Evolutionary conservation across 2,797 vertebrate genomes (phyloP), one percentile per base, ranked within the genome.

Genomic region (Fratercula arctica): DNA sequence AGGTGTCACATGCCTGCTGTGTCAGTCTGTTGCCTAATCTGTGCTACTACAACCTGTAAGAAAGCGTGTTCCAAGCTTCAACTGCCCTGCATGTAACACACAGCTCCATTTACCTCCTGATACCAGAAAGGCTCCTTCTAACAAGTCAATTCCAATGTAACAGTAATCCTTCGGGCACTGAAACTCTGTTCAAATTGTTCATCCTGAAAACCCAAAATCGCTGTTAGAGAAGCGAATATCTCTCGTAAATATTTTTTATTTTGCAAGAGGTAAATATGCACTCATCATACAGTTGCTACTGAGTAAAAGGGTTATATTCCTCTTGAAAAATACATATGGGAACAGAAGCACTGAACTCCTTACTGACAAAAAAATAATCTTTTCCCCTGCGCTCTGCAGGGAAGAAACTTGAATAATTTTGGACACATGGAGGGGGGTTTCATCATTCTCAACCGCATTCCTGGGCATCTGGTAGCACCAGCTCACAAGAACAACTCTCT

Each of bases 371-470:
- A 88, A 84, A 87, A 67, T 2, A 33, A 57, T 39, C 20, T 80
- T 85, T 74, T 75, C 63, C 61, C 51, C 68, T 59, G 17, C 0
- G 1, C 35, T 69, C 75, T 39, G 70, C 48, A 75, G 64, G 75
- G 89, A 56, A 93, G 68, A 88, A 87, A 89, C n/a, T 66, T 54
- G 64, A 84, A 78, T 87, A 95, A 95, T 93, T 94, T 95, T 83
- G 91, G 82, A 75, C 37, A 93, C 72, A 15, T 2, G 60, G 24
- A 5, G 19, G 23, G 7, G 43, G 51, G 25, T 19, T 85, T 80
- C 75, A 89, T 85, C 73, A 72, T 85, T 92, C 76, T 92, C 61
- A 84, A 76, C 46, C 85, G 63, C 63, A 68, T 83, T 82, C 50
- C 86, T 72, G 53, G 68, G 87, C 54, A 93, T 59, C 90, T 80